phyloP scores from a whole-genome alignment of 1,140 invertebrate species.

The Cherax destructor region DNA sequence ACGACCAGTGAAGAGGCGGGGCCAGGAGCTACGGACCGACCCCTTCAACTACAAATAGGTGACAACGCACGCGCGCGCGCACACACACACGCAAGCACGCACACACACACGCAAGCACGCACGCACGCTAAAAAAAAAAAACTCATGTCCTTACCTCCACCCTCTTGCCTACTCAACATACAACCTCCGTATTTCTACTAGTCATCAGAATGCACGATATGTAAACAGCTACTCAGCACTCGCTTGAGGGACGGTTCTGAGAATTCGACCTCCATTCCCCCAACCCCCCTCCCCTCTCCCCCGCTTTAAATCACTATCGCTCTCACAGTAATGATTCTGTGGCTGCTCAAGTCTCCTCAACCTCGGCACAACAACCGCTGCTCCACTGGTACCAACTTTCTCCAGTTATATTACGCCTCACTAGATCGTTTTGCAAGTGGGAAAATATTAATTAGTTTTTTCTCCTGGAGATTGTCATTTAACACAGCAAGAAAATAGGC shows the following conservation, averaged over 20 bases:
- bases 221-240: conserved; percentile 4
- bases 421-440: no score
- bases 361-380: neutral
- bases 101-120: neutral
- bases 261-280: conserved; percentile 8
- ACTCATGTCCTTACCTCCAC: neutral
- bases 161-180: neutral
- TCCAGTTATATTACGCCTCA: no score
- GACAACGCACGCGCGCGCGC: neutral
- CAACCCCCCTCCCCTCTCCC: neutral
- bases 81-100: neutral
- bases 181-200: neutral
- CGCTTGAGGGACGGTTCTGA: neutral
- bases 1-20: no score
- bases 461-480: no score
- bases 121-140: neutral
- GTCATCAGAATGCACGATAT: conserved; percentile 12
- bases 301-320: conserved; percentile 6
- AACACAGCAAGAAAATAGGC: no score
- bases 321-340: conserved; percentile 20
- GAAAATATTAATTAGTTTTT: no score
- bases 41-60: no score
- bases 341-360: neutral
- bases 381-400: no score
- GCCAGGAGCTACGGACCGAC: no score